Evolutionary conservation across 2,888 invertebrate species (phyloP).

Genomic region (Amblyjoppa fuscipennis): DNA sequence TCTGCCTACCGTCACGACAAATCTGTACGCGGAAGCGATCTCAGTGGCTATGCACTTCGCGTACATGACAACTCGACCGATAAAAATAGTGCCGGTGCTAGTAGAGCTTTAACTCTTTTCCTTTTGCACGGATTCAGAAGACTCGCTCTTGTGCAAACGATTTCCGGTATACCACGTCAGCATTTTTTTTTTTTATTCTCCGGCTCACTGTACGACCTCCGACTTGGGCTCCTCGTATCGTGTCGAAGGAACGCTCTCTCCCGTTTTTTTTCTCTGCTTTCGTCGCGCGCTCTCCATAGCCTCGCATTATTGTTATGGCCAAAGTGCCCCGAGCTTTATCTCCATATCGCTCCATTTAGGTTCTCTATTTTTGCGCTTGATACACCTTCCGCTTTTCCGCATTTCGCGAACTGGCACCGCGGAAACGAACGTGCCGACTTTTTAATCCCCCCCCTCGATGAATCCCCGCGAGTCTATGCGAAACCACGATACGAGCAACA

Average conservation of each 20-base stretch:
- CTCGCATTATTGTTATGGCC: conserved; percentile 44
- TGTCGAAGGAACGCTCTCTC: not conserved
- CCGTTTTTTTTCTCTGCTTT: conserved; percentile 59
- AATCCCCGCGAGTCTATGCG: not conserved
- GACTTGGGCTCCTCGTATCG: conserved; percentile 51
- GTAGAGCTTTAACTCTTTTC: conserved; percentile 42
- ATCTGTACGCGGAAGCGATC: conserved; percentile 43
- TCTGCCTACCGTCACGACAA: conserved; percentile 5
- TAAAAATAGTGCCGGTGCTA: conserved; percentile 39
- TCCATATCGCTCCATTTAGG: conserved; percentile 29
- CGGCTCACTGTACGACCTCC: conserved; percentile 25
- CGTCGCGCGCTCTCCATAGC: conserved; percentile 66
- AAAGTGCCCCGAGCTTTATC: conserved; percentile 46
- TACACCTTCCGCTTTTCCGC: conserved; percentile 24
- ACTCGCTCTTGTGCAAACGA: conserved; percentile 64
- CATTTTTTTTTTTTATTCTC: conserved; percentile 43
- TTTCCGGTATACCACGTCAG: conserved; percentile 63
- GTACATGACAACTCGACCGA: conserved; percentile 28
- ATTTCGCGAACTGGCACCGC: conserved; percentile 48
- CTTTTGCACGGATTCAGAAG: conserved; percentile 24
- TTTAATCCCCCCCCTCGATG: conserved; percentile 30
- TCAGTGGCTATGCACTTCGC: conserved; percentile 25
- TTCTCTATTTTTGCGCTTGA: conserved; percentile 8
- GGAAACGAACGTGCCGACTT: conserved; percentile 64
- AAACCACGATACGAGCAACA: not conserved